Percentiles rank a stretch among this genome's conserved stretches.
These are phyloP conservation scores for Ciona savignyi DNA, from an alignment of 23 tunicate species.

Conservation along the genomic window DNA sequence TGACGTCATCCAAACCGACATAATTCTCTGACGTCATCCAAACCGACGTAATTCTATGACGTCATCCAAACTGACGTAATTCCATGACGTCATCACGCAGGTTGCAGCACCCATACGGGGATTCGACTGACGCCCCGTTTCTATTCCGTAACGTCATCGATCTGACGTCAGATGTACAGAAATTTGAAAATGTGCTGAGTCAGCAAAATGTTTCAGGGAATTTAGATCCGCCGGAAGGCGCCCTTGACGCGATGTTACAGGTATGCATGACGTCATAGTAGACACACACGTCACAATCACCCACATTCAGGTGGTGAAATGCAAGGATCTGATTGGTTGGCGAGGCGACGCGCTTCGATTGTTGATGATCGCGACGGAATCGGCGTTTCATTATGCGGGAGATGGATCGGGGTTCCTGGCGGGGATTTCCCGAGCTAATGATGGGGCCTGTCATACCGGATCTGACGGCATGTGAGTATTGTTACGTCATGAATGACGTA, in stretches of 20 bases:
- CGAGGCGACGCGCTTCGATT: constrained; percentile 54
- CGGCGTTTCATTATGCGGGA: constrained; percentile 87
- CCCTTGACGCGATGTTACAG: constrained; percentile 98
- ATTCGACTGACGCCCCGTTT: constrained; percentile 72
- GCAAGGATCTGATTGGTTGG: constrained; percentile 88
- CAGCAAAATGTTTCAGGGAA: constrained; percentile 61
- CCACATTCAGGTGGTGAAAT: no score
- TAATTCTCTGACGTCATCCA: neutral
- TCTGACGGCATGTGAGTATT: constrained; percentile 61
- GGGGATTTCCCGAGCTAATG: constrained; percentile 58
- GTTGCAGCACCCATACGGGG: constrained; percentile 60
- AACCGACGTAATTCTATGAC: neutral
- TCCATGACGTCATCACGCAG: constrained; percentile 18
- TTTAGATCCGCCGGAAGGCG: constrained; percentile 99
- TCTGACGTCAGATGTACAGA: constrained; percentile 57
- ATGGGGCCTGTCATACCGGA: constrained; percentile 80
- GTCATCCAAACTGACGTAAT: neutral
- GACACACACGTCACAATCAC: no score
- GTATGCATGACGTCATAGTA: no score
- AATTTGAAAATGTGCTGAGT: constrained; percentile 44
- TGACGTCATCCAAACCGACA: no score
- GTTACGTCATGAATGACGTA: neutral
- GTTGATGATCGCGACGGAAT: constrained; percentile 91
- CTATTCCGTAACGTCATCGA: constrained; percentile 74
- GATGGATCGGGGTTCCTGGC: constrained; percentile 77